Percentiles rank a stretch among this genome's conserved stretches.
Evolutionary conservation across 2,113 vertebrate species (phyloP).

Genomic region (Neofelis nebulosa): DNA sequence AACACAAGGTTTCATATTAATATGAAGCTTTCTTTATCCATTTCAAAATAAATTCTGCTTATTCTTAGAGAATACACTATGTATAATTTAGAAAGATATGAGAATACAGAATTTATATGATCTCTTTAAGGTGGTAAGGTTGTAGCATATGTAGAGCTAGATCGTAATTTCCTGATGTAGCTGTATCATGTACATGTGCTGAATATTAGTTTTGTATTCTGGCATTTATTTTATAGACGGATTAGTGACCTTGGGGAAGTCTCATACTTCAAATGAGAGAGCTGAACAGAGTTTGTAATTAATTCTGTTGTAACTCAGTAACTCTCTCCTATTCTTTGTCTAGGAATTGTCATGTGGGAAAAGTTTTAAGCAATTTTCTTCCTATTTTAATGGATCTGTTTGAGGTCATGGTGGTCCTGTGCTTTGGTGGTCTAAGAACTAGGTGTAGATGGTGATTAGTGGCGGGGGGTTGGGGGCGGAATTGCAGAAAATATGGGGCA

Average conservation of each 20-base stretch:
- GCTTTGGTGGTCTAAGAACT: slow-evolving; percentile 74
- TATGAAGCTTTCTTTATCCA: not conserved
- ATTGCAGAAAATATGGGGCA: slow-evolving; percentile 54
- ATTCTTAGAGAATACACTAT: not conserved
- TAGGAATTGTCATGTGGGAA: slow-evolving; percentile 72
- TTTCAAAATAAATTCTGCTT: slow-evolving; percentile 37
- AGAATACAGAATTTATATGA: not conserved
- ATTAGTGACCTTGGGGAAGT: not conserved
- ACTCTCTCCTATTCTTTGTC: not conserved
- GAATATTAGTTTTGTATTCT: not conserved
- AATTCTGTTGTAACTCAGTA: slow-evolving; percentile 17
- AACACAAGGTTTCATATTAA: not conserved
- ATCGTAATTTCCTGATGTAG: not conserved
- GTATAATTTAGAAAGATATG: not conserved
- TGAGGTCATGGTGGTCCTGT: slow-evolving; percentile 67
- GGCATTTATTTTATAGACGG: slow-evolving; percentile 39
- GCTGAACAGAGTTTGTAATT: slow-evolving; percentile 15
- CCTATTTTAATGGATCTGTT: slow-evolving; percentile 65
- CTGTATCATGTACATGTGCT: not conserved
- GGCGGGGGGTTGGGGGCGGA: not conserved
- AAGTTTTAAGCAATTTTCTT: slow-evolving; percentile 75
- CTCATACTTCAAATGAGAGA: slow-evolving; percentile 41
- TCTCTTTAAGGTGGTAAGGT: not conserved
- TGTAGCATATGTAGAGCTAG: not conserved
- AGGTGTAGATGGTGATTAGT: slow-evolving; percentile 69